phyloP scores from a whole-genome alignment of 2,797 vertebrate species.

The Agapornis canus region DNA sequence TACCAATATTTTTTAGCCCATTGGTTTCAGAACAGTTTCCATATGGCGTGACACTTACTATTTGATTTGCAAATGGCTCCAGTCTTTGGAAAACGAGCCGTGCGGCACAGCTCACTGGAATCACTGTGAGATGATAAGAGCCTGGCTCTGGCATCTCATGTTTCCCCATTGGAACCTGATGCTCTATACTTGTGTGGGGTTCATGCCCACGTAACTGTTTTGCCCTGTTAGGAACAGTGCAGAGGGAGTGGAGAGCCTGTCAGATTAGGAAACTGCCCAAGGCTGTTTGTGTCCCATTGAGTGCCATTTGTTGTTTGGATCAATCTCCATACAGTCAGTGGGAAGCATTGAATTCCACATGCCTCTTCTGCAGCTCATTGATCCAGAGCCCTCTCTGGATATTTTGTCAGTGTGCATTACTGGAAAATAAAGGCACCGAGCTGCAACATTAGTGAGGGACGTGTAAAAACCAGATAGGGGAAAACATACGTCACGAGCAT shows the following conservation, averaged over 20 bases:
- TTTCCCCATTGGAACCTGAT: neutral
- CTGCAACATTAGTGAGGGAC: neutral
- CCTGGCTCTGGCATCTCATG: neutral
- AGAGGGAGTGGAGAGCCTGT: neutral
- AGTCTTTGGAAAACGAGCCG: neutral
- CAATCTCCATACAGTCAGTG: neutral
- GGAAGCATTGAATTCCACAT: neutral
- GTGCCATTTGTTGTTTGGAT: neutral
- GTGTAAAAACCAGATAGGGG: neutral
- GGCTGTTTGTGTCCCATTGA: neutral
- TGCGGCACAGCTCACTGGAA: neutral
- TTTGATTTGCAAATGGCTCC: neutral
- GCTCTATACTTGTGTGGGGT: accelerated
- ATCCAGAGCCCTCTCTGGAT: neutral
- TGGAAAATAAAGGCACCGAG: conserved; percentile 17
- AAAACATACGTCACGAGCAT: neutral
- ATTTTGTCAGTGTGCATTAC: neutral
- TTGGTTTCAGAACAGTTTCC: neutral
- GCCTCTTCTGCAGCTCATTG: neutral
- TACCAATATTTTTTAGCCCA: neutral
- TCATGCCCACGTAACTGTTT: accelerated
- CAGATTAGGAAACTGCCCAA: neutral
- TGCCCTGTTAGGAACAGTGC: neutral
- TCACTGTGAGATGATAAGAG: accelerated
- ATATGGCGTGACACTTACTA: neutral